Evolutionary conservation across 2,888 invertebrate genomes (phyloP).

Genomic region (Taenaris catops): DNA sequence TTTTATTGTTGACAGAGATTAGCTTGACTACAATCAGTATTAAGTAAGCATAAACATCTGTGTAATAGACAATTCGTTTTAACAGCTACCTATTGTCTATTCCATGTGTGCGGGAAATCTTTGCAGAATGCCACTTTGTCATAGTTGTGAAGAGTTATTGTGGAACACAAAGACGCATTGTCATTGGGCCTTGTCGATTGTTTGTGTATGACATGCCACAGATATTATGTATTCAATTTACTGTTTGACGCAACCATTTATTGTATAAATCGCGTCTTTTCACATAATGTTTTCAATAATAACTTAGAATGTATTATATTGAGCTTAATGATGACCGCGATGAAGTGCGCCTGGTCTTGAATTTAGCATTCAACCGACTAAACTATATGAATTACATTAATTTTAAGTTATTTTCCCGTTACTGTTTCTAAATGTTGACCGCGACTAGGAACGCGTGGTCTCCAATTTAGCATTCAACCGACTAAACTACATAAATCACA

Average conservation of each 20-base stretch:
- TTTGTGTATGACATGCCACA: conserved; percentile 30
- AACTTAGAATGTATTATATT: not conserved
- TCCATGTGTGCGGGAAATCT: conserved; percentile 58
- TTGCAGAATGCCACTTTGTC: conserved; percentile 63
- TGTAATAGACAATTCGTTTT: conserved; percentile 50
- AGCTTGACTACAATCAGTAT: no score
- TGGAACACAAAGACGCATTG: conserved; percentile 56
- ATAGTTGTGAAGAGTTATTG: conserved; percentile 61
- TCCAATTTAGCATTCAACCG: no score
- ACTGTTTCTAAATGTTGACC: no score
- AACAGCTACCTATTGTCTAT: conserved; percentile 30
- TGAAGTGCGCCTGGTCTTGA: no score
- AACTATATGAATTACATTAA: no score
- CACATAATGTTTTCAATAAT: not conserved
- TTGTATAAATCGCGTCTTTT: conserved; percentile 11
- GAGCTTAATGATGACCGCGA: no score
- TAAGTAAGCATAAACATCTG: conserved; percentile 40
- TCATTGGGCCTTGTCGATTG: conserved; percentile 60
- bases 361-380: no score
- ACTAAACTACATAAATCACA: no score
- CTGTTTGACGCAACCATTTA: conserved; percentile 18
- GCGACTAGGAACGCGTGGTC: no score
- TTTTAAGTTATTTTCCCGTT: no score
- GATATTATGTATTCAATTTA: conserved; percentile 26
- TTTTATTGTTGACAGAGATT: no score